Percentiles rank a stretch among this genome's conserved stretches.
These are phyloP conservation scores for Heliconius hermathena DNA, from an alignment of 1,140 invertebrate genomes.

Conservation along the genomic window DNA sequence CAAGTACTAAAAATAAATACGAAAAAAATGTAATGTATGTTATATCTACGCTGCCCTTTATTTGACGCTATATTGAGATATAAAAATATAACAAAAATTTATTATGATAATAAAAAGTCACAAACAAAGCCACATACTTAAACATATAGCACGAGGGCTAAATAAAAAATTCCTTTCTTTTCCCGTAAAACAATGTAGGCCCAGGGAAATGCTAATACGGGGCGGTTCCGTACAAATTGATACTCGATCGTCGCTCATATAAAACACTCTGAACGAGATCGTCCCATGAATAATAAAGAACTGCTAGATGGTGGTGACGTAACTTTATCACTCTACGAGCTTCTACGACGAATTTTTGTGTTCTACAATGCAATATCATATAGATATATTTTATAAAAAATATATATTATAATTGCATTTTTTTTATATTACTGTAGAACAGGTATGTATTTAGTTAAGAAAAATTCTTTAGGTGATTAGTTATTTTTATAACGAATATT, in stretches of 20 bases:
- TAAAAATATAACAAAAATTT: background rate
- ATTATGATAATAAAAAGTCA: background rate
- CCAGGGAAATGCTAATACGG: slow-evolving; percentile 75
- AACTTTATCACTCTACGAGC: slow-evolving; percentile 41
- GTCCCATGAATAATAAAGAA: slow-evolving; percentile 81
- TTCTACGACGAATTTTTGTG: slow-evolving; percentile 47
- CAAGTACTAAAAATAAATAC: no score
- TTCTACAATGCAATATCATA: background rate
- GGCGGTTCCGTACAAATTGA: slow-evolving; percentile 77
- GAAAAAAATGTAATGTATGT: no score
- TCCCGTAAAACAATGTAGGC: slow-evolving; percentile 69
- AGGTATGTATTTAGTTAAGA: no score
- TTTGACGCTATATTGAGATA: no score
- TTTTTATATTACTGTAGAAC: no score
- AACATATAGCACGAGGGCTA: background rate
- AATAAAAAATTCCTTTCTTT: slow-evolving; percentile 32
- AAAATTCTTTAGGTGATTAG: no score
- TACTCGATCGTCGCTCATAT: slow-evolving; percentile 81
- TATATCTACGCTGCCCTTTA: no score
- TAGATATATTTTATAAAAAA: background rate
- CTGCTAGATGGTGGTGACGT: slow-evolving; percentile 60
- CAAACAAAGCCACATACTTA: background rate
- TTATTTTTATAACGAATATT: no score
- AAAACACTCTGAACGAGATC: slow-evolving; percentile 78
- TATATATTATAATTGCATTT: background rate